Percentiles rank a stretch among this genome's conserved stretches.
phyloP scores from a whole-genome alignment of 1,140 invertebrate species.

The Aradophagus sp. region DNA sequence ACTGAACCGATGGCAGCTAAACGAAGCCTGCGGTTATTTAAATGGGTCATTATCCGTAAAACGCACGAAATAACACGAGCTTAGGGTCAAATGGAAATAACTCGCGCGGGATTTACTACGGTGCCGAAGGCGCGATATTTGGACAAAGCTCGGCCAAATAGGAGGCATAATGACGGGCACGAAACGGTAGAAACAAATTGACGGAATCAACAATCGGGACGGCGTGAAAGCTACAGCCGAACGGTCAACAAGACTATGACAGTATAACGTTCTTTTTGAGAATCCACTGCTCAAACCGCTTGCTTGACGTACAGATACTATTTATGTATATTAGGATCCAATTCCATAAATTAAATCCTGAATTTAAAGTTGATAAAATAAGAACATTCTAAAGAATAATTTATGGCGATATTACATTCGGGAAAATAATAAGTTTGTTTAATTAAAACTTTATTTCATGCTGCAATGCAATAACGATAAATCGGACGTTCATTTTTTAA shows the following conservation, averaged over 20 bases:
- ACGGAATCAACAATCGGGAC: slow-evolving; percentile 37
- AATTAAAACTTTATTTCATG: too few relatives aligned
- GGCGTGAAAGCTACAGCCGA: slow-evolving; percentile 35
- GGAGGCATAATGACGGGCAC: slow-evolving; percentile 35
- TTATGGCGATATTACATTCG: too few relatives aligned
- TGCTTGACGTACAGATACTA: slow-evolving; percentile 25
- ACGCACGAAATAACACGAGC: slow-evolving; percentile 45
- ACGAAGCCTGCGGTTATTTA: slow-evolving; percentile 35
- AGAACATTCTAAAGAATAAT: too few relatives aligned
- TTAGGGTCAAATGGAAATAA: slow-evolving; percentile 40
- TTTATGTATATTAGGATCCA: slow-evolving; percentile 7
- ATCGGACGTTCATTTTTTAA: too few relatives aligned
- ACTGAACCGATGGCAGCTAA: slow-evolving; percentile 21
- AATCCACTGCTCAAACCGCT: slow-evolving; percentile 42
- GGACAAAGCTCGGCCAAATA: slow-evolving; percentile 46
- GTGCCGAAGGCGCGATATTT: slow-evolving; percentile 48
- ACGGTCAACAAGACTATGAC: slow-evolving; percentile 29
- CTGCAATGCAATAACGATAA: too few relatives aligned
- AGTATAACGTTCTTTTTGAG: too few relatives aligned
- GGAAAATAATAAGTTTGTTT: too few relatives aligned
- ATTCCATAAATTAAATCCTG: too few relatives aligned
- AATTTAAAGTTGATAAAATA: not conserved
- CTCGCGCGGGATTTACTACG: slow-evolving; percentile 45
- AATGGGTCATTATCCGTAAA: slow-evolving; percentile 49
- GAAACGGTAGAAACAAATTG: slow-evolving; percentile 59